Evolutionary conservation across 2,113 vertebrate genomes (phyloP).

Genomic region (Oryzias curvinotus): DNA sequence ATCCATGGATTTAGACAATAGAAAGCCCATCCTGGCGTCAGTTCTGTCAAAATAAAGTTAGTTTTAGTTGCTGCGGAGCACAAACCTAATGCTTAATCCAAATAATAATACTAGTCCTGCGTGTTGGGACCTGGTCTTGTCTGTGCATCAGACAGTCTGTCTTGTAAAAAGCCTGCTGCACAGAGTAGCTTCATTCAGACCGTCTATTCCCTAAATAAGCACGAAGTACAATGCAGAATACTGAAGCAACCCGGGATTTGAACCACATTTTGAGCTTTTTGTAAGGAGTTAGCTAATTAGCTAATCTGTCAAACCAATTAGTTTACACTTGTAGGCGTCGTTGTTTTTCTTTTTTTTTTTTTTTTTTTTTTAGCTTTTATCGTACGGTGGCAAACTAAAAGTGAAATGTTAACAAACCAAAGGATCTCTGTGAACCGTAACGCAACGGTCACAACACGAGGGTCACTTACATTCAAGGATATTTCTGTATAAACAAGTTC

Average conservation of each 20-base stretch:
- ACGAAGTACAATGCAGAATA: too few relatives aligned
- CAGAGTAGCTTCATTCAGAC: background rate
- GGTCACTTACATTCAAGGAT: background rate
- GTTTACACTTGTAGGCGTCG: background rate
- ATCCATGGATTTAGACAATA: conserved; percentile 83
- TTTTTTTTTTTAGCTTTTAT: background rate
- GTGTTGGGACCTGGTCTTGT: background rate
- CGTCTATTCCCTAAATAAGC: background rate
- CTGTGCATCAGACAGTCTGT: background rate
- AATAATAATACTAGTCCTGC: too few relatives aligned
- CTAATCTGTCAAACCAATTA: conserved; percentile 4
- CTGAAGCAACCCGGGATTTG: too few relatives aligned
- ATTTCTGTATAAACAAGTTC: background rate
- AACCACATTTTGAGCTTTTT: too few relatives aligned
- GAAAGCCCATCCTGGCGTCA: conserved; percentile 78
- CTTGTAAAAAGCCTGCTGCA: background rate
- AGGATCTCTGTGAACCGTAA: background rate
- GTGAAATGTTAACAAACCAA: conserved; percentile 32
- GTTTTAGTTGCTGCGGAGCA: conserved; percentile 1
- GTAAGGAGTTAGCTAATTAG: background rate
- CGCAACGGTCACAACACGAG: background rate
- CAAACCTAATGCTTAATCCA: too few relatives aligned
- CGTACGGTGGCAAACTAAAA: background rate
- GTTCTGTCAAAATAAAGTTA: background rate
- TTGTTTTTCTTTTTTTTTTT: too few relatives aligned